phyloP scores from a whole-genome alignment of 2,113 vertebrate species.

The Cygnus buccinator region DNA sequence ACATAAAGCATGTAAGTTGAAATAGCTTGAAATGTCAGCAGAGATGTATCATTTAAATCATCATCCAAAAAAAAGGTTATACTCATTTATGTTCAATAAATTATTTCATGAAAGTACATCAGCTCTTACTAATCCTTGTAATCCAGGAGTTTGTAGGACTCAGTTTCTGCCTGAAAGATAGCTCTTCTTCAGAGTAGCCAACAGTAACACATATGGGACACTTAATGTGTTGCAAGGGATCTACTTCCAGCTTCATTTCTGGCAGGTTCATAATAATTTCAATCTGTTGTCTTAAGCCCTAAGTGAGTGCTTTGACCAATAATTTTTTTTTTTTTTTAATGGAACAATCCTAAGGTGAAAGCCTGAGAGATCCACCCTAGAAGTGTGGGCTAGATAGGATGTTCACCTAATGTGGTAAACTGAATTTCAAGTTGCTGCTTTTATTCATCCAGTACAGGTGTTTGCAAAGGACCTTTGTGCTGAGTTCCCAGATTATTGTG shows the following conservation, averaged over 20 bases:
- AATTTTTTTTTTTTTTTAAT: not conserved
- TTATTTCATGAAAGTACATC: not conserved
- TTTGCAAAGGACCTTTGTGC: not conserved
- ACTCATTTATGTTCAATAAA: not conserved
- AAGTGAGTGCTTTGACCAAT: not conserved
- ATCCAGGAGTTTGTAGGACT: not conserved
- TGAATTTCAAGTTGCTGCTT: not conserved
- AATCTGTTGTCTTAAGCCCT: not conserved
- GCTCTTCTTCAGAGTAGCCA: not conserved
- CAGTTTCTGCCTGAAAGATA: not conserved
- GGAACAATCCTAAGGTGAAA: not conserved
- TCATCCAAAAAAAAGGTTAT: not conserved
- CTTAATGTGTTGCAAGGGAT: not conserved
- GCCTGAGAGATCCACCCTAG: not conserved
- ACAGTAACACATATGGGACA: not conserved
- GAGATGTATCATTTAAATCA: not conserved
- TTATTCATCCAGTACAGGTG: not conserved
- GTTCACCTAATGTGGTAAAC: not conserved
- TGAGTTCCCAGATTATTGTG: not conserved
- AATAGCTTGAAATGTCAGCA: not conserved
- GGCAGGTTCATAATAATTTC: not conserved
- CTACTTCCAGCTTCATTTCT: not conserved
- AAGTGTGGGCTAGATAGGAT: not conserved
- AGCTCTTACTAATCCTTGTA: not conserved
- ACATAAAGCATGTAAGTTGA: conserved; percentile 82